Evolutionary conservation across 2,888 invertebrate species (phyloP), one percentile per base, ranked within the genome.

Genomic region (Pristionchus arcanus): DNA sequence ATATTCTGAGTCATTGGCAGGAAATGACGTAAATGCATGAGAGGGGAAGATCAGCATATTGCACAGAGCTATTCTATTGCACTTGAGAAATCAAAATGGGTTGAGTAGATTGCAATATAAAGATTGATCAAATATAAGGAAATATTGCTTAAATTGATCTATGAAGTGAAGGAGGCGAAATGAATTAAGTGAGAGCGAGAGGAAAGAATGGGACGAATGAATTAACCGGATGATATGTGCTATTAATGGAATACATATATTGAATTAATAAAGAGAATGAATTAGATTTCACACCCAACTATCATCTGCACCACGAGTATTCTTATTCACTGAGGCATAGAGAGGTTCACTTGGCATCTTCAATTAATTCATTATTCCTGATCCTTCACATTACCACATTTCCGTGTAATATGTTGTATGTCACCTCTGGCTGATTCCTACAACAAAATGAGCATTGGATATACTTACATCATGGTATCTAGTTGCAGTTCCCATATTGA

Each of bases 281-380:
- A 34, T 59, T 19, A 31, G 31, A 34, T 28, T 28, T 88, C 59
- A 88, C 31, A 94, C 94, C 94, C 94, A 94, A 91, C 94, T 94
- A 90, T 94, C 94, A 90, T 93, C 94, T 0, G 92, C 91, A 49
- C 90, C 91, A 16, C 89, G 87, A 21, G 91, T 89, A 37, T 90
- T 74, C 90, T 95, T 95, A 42, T 93, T 91, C n/a, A 95, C 94
- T 2, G 94, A 92, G 21, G 95, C 94, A 89, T 95, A 95, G 49
- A 95, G 91, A 19, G 94, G 94, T 86, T 94, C 94, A 4, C 90
- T 87, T 66, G 90, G 90, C 37, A 89, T 87, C 88, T 88, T 13
- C 19, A 87, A 83, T 9, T 25, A 1, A 83, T 83, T 49, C 11
- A 28, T 19, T 21, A 81, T 42, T 42, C 42, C 42, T 42, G 42